Evolutionary conservation across 1,140 invertebrate genomes (phyloP), one percentile per base, ranked within the genome.

Genomic region (Heliconius congener): DNA sequence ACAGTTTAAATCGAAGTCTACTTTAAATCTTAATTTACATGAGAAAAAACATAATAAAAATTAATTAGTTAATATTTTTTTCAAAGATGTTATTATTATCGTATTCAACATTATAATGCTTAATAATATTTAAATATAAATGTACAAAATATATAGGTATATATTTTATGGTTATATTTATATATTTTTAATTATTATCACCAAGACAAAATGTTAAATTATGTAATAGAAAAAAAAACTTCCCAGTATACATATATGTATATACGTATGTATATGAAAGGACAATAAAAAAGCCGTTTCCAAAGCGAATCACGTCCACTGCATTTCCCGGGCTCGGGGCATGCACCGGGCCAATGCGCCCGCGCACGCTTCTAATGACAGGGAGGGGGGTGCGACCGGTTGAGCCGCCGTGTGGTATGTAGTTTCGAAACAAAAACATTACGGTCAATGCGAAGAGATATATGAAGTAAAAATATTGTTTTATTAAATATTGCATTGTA

Each of bases 321-420:
- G 85, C 84, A 85, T 87, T 87, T 86, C 84, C 87, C 84, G 84
- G 79, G 81, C 82, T 73, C 79, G 77, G 82, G 81, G 85, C 86
- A 83, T 85, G 87, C 86, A 85, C 84, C 86, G 88, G 91, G 91
- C 91, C 92, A 92, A 90, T 92, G 91, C 91, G 91, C 90, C 88
- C 90, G 92, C 92, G 92, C 90, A 90, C 88, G 88, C 90, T 91
- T 93, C 92, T 94, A 94, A 94, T 88, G 88, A 90, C 90, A 87
- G 88, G 77, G 82, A 83, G 84, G 80, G 76, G 80, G 74, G 73
- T 82, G 76, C 82, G 85, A 91, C 89, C 90, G 91, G 90, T 87
- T 85, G 87, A 19, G 81, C 42, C 79, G 86, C 82, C 50, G 66
- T 55, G 57, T n/a, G 82, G 91, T 92, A 92, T 77, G 84, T 84